Base-by-base conservation (phyloP, 23 tunicate species). In the Ciona savignyi region DNA sequence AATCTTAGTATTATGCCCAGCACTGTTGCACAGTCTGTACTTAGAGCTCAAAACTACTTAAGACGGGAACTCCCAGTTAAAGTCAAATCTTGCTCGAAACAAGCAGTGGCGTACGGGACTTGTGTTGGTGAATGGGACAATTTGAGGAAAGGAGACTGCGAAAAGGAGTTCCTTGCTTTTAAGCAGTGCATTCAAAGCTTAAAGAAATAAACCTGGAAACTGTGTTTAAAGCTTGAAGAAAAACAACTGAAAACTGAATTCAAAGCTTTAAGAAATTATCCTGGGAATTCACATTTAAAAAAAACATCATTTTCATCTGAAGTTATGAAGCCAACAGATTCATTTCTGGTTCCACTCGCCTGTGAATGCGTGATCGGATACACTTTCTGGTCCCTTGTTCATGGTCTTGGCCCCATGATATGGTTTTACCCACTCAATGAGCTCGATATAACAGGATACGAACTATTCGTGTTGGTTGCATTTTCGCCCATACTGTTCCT, bases 71-170 rank as follows among this genome's bases (percentile, higher is more conserved):
- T 91, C 0, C 97, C 97, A 0, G 26, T 29, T 9, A 81, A 90
- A 65, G 25, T 91, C 4, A 66, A 42, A 25, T 35, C 79, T 56
- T 91, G 97, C 56, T 34, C 83, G 31, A 80, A 85, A 35, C 74
- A 85, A 65, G 84, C 87, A 21, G 2, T 85, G 56, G 68, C 77
- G 6, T 91, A 91, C 68, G 97, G 92, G 32, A 80, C 68, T 30
- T 91, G 97, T 63, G 97, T 91, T 24, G 69, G 80, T 33, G 91
- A 91, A 72, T 91, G 97, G 97, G 91, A 91, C 75, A 91, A 85
- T 71, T 76, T 91, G 6, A 74, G 97, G 25, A 91, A 85, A 72
- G 97, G 97, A 4, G 97, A 91, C 72, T 91, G 97, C 35, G 77
- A 80, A 71, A 80, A 80, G 51, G 91, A 91, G 64, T 91, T 91